These are phyloP conservation scores for Zaprionus lineosus DNA, from an alignment of 2,888 invertebrate species.

Conservation along the genomic window DNA sequence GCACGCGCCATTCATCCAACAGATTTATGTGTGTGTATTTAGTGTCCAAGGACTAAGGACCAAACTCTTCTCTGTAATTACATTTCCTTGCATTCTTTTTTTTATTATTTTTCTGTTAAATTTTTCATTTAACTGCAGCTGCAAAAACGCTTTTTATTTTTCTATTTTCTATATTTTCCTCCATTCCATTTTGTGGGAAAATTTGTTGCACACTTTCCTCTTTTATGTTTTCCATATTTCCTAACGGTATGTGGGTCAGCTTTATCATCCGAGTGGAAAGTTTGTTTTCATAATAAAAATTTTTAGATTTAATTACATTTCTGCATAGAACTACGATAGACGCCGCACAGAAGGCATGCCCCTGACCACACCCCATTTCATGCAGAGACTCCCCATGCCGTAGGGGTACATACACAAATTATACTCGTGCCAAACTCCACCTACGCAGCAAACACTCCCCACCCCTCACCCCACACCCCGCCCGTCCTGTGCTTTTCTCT, in stretches of 20 bases:
- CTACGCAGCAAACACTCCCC: no score
- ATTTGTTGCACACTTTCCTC: slow-evolving; percentile 20
- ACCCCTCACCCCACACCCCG: background rate
- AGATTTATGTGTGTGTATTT: slow-evolving; percentile 38
- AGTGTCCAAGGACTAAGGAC: slow-evolving; percentile 30
- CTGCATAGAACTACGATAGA: slow-evolving; percentile 41
- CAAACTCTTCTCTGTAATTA: slow-evolving; percentile 72
- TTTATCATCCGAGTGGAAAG: slow-evolving; percentile 38
- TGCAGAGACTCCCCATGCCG: background rate
- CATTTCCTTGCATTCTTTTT: slow-evolving; percentile 49
- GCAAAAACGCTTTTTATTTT: slow-evolving; percentile 20
- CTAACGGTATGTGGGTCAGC: slow-evolving; percentile 53
- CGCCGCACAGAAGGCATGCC: slow-evolving; percentile 6
- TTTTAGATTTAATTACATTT: slow-evolving; percentile 60
- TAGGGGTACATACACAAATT: slow-evolving; percentile 27
- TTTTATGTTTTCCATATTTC: background rate
- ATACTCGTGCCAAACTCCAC: slow-evolving; percentile 23
- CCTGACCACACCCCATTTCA: slow-evolving; percentile 42
- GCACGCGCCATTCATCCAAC: slow-evolving; percentile 62
- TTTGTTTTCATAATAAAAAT: slow-evolving; percentile 47
- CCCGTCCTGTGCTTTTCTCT: no score
- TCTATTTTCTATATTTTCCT: slow-evolving; percentile 23
- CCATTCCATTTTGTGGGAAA: slow-evolving; percentile 20
- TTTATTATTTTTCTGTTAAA: background rate
- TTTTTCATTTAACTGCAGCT: slow-evolving; percentile 61